phyloP scores from a whole-genome alignment of 53 echinoderm and acorn worm species.

The Temnopleurus reevesii region DNA sequence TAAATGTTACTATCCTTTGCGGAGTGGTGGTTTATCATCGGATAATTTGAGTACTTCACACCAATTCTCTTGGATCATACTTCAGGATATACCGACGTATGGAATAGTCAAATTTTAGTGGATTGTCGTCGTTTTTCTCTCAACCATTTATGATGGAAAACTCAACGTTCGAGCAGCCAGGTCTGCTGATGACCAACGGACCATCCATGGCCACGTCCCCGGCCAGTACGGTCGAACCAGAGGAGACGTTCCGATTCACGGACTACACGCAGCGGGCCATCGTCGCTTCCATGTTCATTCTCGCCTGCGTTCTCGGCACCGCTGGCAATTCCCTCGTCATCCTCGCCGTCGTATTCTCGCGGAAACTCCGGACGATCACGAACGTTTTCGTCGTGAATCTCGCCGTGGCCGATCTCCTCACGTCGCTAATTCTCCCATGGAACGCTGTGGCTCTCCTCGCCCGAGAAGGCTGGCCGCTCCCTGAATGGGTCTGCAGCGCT shows the following conservation, averaged over 20 bases:
- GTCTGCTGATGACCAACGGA: neutral
- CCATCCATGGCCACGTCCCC: neutral
- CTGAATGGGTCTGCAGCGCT: slow-evolving; percentile 68
- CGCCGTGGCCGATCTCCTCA: slow-evolving; percentile 73
- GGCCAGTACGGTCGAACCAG: neutral
- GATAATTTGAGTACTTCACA: neutral
- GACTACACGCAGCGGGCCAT: slow-evolving; percentile 77
- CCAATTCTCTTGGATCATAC: neutral
- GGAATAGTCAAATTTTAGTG: neutral
- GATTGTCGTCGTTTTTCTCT: neutral
- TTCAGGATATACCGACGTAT: neutral
- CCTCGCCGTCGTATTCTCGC: slow-evolving; percentile 78
- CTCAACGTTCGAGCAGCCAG: neutral
- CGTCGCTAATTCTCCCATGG: slow-evolving; percentile 70
- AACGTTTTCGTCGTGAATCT: slow-evolving; percentile 96
- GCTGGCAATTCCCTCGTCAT: slow-evolving; percentile 84
- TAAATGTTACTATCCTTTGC: neutral
- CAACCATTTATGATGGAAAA: neutral
- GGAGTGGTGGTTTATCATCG: too few relatives aligned
- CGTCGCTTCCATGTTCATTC: slow-evolving; percentile 77
- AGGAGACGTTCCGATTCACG: slow-evolving; percentile 66
- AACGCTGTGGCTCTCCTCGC: slow-evolving; percentile 71
- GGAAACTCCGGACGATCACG: slow-evolving; percentile 81
- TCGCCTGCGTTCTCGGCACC: slow-evolving; percentile 72
- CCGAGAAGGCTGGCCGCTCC: slow-evolving; percentile 62